Base-by-base conservation (phyloP, 2,113 vertebrate species). In the Edolisoma coerulescens region DNA sequence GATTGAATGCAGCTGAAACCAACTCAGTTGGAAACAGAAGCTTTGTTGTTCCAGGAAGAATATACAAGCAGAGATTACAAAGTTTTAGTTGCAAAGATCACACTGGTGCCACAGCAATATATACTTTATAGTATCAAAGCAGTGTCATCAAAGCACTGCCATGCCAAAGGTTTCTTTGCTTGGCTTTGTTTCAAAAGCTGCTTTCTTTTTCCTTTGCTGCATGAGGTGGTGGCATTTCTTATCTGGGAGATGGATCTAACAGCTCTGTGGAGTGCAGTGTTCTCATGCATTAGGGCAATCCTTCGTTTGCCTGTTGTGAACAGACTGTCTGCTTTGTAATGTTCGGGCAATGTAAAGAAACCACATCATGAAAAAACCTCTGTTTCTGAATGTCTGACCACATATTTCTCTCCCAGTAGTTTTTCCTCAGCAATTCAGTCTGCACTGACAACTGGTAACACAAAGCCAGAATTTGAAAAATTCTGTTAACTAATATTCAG, bases 141-240 rank as follows among this genome's bases (percentile, higher is more conserved):
- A 60, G n/a, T n/a, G n/a, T n/a, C n/a, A 74, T 87, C 69, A 95
- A 94, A 95, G 74, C 65, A 60, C n/a, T 89, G 50, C 20, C 32
- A 11, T 47, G 64, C 33, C 33, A 61, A 63, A 90, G 47, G 77
- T 94, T 83, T 0, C 63, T 45, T 73, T 90, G 35, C 39, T 78
- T 84, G 79, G 26, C 23, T 24, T 71, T 53, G 23, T 76, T 92
- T 95, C 79, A 90, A 89, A 95, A 77, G 30, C 33, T 77, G 35
- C 30, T 84, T 93, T 82, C 23, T 45, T 68, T 67, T 70, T 23
- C 26, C 33, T 77, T 74, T 90, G 18, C 42, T 86, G 54, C 14
- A 9, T 9, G 47, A 89, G 50, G 35, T 45, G 50, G 16, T 77
- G 68, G 42, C 59, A 28, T 54, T 74, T 68, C 59, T 77, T 35